phyloP scores from a whole-genome alignment of 2,888 invertebrate genomes.

The Agonopterix subpropinquella region DNA sequence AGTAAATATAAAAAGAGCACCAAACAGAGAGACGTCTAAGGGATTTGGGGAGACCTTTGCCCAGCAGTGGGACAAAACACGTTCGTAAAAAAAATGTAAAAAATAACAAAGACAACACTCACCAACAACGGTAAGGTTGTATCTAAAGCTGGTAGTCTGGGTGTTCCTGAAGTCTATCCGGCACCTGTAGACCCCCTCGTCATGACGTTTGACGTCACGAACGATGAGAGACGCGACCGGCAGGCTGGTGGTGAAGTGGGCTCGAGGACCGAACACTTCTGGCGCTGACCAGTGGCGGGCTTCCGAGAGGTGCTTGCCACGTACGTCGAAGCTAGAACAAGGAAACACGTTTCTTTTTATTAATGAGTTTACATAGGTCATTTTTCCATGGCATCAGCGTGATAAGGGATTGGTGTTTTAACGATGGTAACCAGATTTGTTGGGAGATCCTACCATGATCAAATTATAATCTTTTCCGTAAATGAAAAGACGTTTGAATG shows the following conservation, averaged over 20 bases:
- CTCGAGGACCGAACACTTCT: slow-evolving; percentile 89
- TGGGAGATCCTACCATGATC: no score
- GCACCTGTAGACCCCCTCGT: slow-evolving; percentile 93
- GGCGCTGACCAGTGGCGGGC: slow-evolving; percentile 91
- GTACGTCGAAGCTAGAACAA: slow-evolving; percentile 87
- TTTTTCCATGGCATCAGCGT: no score
- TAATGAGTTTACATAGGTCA: not conserved
- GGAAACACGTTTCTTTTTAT: not conserved
- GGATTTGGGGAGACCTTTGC: no score
- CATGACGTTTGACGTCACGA: slow-evolving; percentile 87
- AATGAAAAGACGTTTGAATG: no score
- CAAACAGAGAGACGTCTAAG: no score
- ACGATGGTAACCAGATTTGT: no score
- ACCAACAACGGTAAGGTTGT: slow-evolving; percentile 94
- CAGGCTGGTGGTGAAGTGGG: slow-evolving; percentile 87
- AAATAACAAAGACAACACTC: slow-evolving; percentile 42
- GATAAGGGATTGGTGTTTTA: no score
- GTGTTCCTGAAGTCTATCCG: slow-evolving; percentile 93
- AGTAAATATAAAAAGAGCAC: no score
- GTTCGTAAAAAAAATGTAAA: no score
- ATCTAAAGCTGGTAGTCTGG: slow-evolving; percentile 91
- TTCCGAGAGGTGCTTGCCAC: slow-evolving; percentile 86
- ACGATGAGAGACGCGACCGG: slow-evolving; percentile 86
- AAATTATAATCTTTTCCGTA: no score
- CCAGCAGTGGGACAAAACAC: no score